Evolutionary conservation across 2,888 invertebrate species (phyloP), one percentile per base, ranked within the genome.

Genomic region (Heliothis peltigera): DNA sequence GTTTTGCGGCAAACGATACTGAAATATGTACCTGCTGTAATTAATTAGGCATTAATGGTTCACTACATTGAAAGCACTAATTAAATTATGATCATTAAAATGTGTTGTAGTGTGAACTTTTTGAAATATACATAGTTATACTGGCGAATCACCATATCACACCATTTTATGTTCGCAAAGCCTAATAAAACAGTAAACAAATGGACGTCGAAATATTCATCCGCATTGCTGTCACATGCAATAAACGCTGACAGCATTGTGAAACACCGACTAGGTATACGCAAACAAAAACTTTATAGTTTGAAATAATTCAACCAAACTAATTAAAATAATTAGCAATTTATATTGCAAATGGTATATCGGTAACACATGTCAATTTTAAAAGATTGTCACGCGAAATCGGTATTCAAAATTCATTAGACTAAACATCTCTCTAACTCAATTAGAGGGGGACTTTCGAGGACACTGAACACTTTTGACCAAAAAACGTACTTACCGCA

Each of bases 401-500:
- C 1, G 0, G 1, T 39, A 39, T 39, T 15, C 39, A 39, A 39
- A 39, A 39, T n/a, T 39, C 39, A 39, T 39, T 39, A n/a, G 6
- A 39, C 15, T 39, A 6, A n/a, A n/a, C 39, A 39, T 8, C 25
- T 8, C 32, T 8, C 39, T n/a, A 39, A 39, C n/a, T 39, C 15
- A 15, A 39, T 32, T 32, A 32, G n/a, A 32, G 3, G 2, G 0
- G 32, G 3, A 12, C 8, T 32, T 32, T 12, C 32, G 1, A 39
- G 39, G n/a, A n/a, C 35, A 4, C 15, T 35, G 15, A 15, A 15
- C n/a, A 39, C 39, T 39, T 39, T 15, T n/a, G 39, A n/a, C 15
- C 12, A 74, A n/a, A 25, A 43, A n/a, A 39, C 12, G 28, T 63
- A 79, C 79, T 70, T 42, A 81, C 77, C 54, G 44, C 58, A 59